A percentile compares a stretch with the other conserved stretches of the same genome.
Conservation (phyloP, 2,797 vertebrate species). For the Emydoidea blandingii region DNA sequence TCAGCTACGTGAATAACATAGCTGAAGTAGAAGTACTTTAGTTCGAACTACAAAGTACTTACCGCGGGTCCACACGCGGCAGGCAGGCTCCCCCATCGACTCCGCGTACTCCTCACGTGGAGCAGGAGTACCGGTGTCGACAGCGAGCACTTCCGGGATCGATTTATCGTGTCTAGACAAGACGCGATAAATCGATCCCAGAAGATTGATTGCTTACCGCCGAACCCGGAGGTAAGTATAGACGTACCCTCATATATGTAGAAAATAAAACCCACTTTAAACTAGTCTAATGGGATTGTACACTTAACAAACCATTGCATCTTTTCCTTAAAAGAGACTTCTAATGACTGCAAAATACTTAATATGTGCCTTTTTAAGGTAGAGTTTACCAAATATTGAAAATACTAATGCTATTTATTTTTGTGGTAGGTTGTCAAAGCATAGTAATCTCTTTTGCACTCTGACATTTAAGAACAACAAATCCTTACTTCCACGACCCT, state of each 20-base stretch:
- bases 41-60: too few species aligned
- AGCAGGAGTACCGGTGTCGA: too few species aligned
- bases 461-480: not conserved
- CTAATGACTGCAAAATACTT: not conserved
- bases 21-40: too few species aligned
- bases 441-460: not conserved
- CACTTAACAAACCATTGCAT: not conserved
- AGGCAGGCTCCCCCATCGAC: too few species aligned
- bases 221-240: too few species aligned
- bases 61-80: too few species aligned
- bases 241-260: not conserved
- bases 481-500: fast-evolving
- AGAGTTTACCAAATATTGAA: not conserved
- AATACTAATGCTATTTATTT: fast-evolving
- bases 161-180: too few species aligned
- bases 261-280: not conserved
- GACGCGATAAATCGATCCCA: too few species aligned
- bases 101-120: too few species aligned
- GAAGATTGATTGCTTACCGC: too few species aligned
- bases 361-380: not conserved
- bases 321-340: not conserved
- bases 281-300: not conserved
- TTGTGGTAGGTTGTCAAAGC: not conserved
- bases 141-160: too few species aligned
- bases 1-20: too few species aligned